Evolutionary conservation across 1,140 invertebrate species (phyloP).

Genomic region (Dreissena polymorpha): DNA sequence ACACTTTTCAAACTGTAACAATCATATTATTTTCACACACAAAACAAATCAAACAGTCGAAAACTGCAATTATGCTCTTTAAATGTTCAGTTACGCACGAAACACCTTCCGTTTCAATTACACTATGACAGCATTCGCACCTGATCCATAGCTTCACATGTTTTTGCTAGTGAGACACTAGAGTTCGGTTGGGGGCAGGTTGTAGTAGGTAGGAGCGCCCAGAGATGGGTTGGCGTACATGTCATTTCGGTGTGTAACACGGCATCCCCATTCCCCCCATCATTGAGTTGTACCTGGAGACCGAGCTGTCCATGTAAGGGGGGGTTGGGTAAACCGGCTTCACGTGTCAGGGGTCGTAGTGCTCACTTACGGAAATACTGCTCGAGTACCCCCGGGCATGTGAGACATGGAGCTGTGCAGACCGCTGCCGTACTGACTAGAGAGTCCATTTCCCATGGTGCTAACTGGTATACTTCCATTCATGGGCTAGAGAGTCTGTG

Average conservation of each 20-base stretch:
- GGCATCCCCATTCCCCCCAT: slow-evolving; percentile 21
- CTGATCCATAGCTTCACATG: too few relatives aligned
- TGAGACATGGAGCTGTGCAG: slow-evolving; percentile 39
- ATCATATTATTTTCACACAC: too few relatives aligned
- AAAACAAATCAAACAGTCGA: too few relatives aligned
- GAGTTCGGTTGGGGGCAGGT: slow-evolving; percentile 47
- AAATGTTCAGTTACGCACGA: too few relatives aligned
- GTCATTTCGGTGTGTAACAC: slow-evolving; percentile 33
- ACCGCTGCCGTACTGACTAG: slow-evolving; percentile 23
- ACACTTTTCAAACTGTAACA: too few relatives aligned
- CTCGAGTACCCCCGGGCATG: slow-evolving; percentile 27
- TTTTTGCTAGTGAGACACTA: not conserved
- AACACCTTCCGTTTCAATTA: too few relatives aligned
- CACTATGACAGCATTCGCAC: too few relatives aligned
- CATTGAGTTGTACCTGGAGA: slow-evolving; percentile 35
- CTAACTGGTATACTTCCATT: slow-evolving; percentile 6
- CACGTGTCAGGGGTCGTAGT: slow-evolving; percentile 40
- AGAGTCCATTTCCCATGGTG: not conserved
- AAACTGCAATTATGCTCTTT: too few relatives aligned
- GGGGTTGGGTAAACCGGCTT: slow-evolving; percentile 40
- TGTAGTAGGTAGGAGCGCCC: slow-evolving; percentile 33
- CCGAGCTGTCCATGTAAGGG: slow-evolving; percentile 42
- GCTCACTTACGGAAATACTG: slow-evolving; percentile 2
- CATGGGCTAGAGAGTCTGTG: slow-evolving; percentile 31
- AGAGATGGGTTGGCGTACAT: slow-evolving; percentile 13